phyloP scores from a whole-genome alignment of 2,888 invertebrate species.

The Patella ulyssiponensis region DNA sequence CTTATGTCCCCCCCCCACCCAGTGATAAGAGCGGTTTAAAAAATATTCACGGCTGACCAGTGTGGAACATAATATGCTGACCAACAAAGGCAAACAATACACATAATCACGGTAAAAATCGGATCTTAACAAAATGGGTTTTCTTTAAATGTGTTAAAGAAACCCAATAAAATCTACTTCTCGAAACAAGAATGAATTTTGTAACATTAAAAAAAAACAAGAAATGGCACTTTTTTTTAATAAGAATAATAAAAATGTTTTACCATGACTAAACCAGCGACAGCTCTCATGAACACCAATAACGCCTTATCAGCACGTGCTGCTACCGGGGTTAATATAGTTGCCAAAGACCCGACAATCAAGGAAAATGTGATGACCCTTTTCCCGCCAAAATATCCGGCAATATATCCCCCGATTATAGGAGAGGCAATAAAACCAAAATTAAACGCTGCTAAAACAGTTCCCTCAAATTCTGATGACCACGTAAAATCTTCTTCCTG shows the following conservation, averaged over 20 bases:
- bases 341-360: slow-evolving; percentile 84
- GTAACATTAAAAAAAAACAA: too few relatives aligned
- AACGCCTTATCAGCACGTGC: slow-evolving; percentile 80
- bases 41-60: too few relatives aligned
- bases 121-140: too few relatives aligned
- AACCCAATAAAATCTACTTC: too few relatives aligned
- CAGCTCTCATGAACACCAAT: slow-evolving; percentile 80
- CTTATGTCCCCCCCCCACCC: too few relatives aligned
- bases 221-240: too few relatives aligned
- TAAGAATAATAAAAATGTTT: background rate
- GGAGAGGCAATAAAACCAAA: slow-evolving; percentile 66
- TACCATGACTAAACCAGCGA: slow-evolving; percentile 88
- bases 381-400: slow-evolving; percentile 89
- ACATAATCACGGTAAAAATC: too few relatives aligned
- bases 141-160: too few relatives aligned
- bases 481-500: slow-evolving; percentile 56
- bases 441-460: slow-evolving; percentile 65
- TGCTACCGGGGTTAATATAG: slow-evolving; percentile 83
- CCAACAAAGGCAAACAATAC: too few relatives aligned
- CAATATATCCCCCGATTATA: slow-evolving; percentile 74
- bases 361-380: slow-evolving; percentile 86
- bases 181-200: too few relatives aligned
- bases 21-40: too few relatives aligned
- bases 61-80: too few relatives aligned
- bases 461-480: slow-evolving; percentile 58